Evolutionary conservation across 2,888 invertebrate genomes (phyloP).

Genomic region (Cybosia mesomella): DNA sequence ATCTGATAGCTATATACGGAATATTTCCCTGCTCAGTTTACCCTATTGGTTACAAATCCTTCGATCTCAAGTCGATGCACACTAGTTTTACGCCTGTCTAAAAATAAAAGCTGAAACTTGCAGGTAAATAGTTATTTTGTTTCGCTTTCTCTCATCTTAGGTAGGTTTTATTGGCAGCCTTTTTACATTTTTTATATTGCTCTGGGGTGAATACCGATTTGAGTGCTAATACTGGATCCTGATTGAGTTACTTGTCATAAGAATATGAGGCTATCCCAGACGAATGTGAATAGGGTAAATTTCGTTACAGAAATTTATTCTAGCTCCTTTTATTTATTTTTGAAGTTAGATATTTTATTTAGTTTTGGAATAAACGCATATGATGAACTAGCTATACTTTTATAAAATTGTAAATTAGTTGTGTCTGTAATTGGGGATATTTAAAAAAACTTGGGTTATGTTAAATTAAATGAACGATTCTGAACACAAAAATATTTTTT

Average conservation of each 20-base stretch:
- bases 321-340: not conserved
- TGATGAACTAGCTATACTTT: no score
- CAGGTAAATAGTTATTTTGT: conserved; percentile 15
- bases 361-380: not conserved
- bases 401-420: no score
- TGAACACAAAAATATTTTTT: no score
- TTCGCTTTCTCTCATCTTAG: conserved; percentile 30
- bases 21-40: no score
- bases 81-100: not conserved
- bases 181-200: conserved; percentile 32
- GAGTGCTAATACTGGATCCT: conserved; percentile 18
- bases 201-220: conserved; percentile 43
- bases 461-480: no score
- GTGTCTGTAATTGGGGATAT: no score
- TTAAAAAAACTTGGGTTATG: no score
- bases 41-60: not conserved
- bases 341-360: not conserved
- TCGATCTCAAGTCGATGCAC: not conserved
- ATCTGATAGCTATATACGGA: no score
- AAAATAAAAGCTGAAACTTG: conserved; percentile 2
- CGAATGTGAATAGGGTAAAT: conserved; percentile 11
- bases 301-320: not conserved
- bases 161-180: conserved; percentile 38
- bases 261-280: conserved; percentile 14
- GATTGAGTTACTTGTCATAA: conserved; percentile 21